These are phyloP conservation scores for Labeo rohita DNA, from an alignment of 2,113 vertebrate species.

Conservation along the genomic window DNA sequence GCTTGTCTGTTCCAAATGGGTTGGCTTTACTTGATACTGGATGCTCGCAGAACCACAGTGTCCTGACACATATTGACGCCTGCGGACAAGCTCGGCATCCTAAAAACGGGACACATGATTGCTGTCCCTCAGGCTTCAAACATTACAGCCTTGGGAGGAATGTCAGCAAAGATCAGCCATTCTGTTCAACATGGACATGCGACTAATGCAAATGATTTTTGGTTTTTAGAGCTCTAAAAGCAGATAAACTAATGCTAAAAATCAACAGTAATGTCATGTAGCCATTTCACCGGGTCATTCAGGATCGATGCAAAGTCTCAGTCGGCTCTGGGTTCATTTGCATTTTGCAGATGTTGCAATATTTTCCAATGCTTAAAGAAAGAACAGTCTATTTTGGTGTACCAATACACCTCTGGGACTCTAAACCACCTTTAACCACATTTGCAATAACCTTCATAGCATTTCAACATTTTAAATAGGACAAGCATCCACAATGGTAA, in stretches of 20 bases:
- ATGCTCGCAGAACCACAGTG: conserved; percentile 19
- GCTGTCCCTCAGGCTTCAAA: conserved; percentile 25
- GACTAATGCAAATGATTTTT: background rate
- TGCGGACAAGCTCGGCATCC: background rate
- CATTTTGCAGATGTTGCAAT: conserved; percentile 50
- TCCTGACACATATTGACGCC: conserved; percentile 37
- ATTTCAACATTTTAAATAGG: background rate
- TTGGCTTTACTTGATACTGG: background rate
- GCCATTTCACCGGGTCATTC: background rate
- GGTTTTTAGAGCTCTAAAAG: background rate
- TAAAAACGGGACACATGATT: conserved; percentile 30
- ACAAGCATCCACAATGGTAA: background rate
- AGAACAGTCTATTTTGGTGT: conserved; percentile 16
- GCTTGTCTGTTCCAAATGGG: conserved; percentile 22
- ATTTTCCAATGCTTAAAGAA: conserved; percentile 38
- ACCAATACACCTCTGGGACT: conserved; percentile 9
- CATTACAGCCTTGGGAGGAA: background rate
- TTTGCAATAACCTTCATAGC: background rate
- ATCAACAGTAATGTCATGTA: conserved; percentile 34
- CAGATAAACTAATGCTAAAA: conserved; percentile 21
- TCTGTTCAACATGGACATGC: background rate
- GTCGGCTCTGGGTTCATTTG: conserved; percentile 34
- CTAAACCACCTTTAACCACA: background rate
- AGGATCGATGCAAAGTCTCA: conserved; percentile 41
- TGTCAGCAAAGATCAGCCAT: conserved; percentile 8